These are phyloP conservation scores for Hydropotes inermis DNA, from an alignment of 2,113 vertebrate species.

Conservation along the genomic window DNA sequence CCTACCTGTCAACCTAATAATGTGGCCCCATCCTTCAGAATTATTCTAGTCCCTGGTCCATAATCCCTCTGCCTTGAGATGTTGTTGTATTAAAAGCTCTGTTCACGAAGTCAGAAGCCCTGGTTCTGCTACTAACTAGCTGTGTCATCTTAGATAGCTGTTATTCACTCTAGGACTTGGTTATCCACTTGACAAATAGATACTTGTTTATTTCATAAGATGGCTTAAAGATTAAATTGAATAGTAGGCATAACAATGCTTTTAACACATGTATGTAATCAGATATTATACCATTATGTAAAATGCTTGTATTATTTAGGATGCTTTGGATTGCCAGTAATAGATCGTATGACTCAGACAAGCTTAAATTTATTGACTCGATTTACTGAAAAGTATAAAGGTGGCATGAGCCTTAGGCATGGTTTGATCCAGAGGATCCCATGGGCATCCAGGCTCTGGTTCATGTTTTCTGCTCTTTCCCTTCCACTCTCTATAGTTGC, in stretches of 20 bases:
- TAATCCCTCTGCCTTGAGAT: neutral
- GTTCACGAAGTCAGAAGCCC: neutral
- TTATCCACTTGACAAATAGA: neutral
- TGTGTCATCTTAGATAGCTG: neutral
- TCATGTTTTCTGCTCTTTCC: neutral
- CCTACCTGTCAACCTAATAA: neutral
- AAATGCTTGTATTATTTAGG: neutral
- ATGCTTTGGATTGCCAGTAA: neutral
- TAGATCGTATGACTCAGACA: neutral
- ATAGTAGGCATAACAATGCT: neutral
- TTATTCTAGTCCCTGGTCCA: neutral
- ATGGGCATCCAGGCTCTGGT: neutral
- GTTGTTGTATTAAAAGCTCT: neutral
- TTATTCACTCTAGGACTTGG: neutral
- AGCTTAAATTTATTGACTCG: neutral
- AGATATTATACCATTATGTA: neutral
- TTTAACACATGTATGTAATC: neutral
- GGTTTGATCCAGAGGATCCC: neutral
- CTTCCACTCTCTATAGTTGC: neutral
- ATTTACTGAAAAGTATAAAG: neutral
- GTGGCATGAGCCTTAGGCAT: neutral
- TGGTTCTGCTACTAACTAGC: neutral
- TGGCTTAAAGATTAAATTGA: neutral
- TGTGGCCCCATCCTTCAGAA: neutral
- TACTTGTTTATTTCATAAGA: neutral